phyloP scores from a whole-genome alignment of 2,888 invertebrate species.

The Rhodophaea formosa region DNA sequence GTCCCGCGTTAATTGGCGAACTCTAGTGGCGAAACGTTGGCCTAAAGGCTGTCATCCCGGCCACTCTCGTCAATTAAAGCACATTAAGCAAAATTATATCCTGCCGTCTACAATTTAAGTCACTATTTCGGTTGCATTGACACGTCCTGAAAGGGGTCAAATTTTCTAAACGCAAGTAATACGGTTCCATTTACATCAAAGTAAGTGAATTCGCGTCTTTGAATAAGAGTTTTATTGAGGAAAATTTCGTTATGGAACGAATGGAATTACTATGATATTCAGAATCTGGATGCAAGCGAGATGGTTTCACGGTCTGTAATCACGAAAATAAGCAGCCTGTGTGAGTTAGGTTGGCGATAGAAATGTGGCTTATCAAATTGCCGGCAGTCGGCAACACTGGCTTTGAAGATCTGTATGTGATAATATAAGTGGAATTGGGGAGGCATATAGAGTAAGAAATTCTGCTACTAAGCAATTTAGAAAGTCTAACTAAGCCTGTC shows the following conservation, averaged over 20 bases:
- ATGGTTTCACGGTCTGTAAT: conserved; percentile 27
- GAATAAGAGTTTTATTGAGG: conserved; percentile 20
- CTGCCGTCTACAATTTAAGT: conserved; percentile 44
- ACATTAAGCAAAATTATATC: conserved; percentile 49
- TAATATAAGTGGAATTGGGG: no score
- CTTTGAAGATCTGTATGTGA: no score
- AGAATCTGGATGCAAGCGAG: conserved; percentile 5
- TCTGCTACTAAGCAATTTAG: no score
- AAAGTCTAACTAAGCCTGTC: no score
- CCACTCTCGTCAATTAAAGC: conserved; percentile 47
- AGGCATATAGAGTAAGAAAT: no score
- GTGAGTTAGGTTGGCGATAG: not conserved
- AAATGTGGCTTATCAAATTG: not conserved
- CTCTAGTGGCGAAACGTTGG: conserved; percentile 40
- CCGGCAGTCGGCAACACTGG: not conserved
- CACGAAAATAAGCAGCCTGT: conserved; percentile 23
- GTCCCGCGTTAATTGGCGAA: conserved; percentile 51
- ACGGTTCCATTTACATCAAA: conserved; percentile 41
- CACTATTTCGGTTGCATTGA: conserved; percentile 41
- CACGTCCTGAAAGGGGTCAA: conserved; percentile 40
- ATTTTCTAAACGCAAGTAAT: conserved; percentile 37
- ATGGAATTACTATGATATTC: conserved; percentile 13
- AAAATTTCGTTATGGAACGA: conserved; percentile 20
- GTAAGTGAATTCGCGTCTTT: conserved; percentile 24
- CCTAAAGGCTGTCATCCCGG: conserved; percentile 47